phyloP scores from a whole-genome alignment of 2,113 vertebrate genomes.

The Crotophaga sulcirostris region DNA sequence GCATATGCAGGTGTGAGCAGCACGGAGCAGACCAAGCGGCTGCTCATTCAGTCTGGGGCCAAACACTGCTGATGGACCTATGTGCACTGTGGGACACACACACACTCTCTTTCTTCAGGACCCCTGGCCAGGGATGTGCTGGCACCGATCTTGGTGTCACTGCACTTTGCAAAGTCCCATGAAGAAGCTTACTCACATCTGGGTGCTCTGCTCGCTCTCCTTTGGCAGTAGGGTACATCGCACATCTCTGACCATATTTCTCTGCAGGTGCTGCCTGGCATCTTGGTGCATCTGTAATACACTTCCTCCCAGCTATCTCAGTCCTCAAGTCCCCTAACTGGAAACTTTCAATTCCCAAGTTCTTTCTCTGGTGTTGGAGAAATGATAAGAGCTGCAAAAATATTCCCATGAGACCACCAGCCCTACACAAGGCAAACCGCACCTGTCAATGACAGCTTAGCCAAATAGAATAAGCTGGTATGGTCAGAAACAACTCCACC shows the following conservation, averaged over 20 bases:
- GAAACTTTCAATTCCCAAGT: not conserved
- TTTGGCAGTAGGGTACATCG: accelerated
- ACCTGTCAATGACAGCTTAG: not conserved
- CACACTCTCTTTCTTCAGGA: no score
- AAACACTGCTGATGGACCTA: accelerated
- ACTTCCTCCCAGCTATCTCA: not conserved
- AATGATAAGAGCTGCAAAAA: not conserved
- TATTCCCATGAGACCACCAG: not conserved
- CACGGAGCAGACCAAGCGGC: not conserved
- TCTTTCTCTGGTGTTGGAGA: not conserved
- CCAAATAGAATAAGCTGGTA: not conserved
- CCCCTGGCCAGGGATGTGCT: accelerated
- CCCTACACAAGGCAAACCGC: not conserved
- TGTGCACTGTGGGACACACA: accelerated
- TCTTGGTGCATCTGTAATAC: not conserved
- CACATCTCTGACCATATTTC: not conserved
- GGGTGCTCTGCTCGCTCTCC: not conserved
- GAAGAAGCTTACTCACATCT: not conserved
- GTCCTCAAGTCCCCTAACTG: not conserved
- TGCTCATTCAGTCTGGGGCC: not conserved
- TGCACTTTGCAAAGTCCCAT: not conserved
- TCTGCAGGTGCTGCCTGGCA: not conserved
- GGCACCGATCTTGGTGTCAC: not conserved
- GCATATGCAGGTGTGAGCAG: not conserved
- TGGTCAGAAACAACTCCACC: not conserved